Evolutionary conservation across 2,797 vertebrate genomes (phyloP).

Genomic region (Rhyacichthys aspro): DNA sequence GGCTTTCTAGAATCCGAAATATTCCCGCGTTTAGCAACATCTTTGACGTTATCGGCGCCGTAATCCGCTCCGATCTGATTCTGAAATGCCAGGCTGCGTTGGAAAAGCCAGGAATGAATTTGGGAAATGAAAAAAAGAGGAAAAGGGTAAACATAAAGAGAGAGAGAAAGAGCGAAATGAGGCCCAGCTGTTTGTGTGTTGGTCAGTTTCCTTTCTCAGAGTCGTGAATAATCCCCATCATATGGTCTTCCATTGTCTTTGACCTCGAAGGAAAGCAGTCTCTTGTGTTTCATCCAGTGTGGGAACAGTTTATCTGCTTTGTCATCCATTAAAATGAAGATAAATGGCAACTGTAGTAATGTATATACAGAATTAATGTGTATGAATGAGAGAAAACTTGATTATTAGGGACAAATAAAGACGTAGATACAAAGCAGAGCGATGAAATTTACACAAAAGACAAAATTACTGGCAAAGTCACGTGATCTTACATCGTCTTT

Average conservation of each 20-base stretch:
- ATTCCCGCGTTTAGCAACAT: neutral
- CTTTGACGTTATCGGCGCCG: constrained; percentile 13
- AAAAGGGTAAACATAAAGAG: constrained; percentile 28
- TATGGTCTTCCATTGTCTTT: constrained; percentile 56
- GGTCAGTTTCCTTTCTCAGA: constrained; percentile 68
- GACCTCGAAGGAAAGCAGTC: constrained; percentile 47
- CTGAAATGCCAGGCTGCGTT: constrained; percentile 46
- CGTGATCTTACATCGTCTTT: too few species aligned
- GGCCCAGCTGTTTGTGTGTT: constrained; percentile 60
- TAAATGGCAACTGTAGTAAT: too few species aligned
- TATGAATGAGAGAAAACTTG: too few species aligned
- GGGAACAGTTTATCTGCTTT: neutral
- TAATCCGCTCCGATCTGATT: constrained; percentile 48
- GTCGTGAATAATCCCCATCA: constrained; percentile 63
- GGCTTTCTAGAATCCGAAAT: too few species aligned
- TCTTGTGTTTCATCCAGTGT: constrained; percentile 37
- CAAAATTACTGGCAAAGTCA: too few species aligned
- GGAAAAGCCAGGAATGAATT: constrained; percentile 14
- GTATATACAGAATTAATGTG: too few species aligned
- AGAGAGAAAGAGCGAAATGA: constrained; percentile 23
- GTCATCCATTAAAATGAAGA: too few species aligned
- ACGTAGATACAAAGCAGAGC: too few species aligned
- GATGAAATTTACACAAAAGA: too few species aligned
- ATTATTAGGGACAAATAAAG: too few species aligned
- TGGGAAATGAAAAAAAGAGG: neutral